phyloP scores from a whole-genome alignment of 30 jellyfish, hydroid and myxozoan genomes.

The Cassiopea andromeda region DNA sequence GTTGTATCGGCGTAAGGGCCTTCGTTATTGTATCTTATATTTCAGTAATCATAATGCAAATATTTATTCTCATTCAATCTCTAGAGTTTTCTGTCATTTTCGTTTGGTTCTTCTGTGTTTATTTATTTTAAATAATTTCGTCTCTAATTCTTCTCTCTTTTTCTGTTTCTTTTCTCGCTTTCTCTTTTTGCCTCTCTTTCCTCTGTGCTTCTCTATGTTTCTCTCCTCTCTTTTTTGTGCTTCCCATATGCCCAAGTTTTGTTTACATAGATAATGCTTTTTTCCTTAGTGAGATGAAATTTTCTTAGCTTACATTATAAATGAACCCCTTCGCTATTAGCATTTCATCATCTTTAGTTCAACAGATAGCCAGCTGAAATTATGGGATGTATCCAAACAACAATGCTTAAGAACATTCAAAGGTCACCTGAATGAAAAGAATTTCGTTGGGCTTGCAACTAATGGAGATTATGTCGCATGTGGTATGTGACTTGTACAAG shows the following conservation, averaged over 20 bases:
- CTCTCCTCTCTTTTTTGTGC: too few relatives aligned
- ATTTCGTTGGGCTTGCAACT: conserved; percentile 95
- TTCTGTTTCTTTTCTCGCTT: too few relatives aligned
- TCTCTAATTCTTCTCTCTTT: too few relatives aligned
- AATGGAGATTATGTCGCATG: conserved; percentile 97
- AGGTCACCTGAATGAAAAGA: conserved; percentile 94
- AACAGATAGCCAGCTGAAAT: conserved; percentile 94
- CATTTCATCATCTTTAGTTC: conserved; percentile 49
- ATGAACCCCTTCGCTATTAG: neutral
- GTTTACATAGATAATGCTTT: too few relatives aligned
- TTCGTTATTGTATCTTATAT: neutral
- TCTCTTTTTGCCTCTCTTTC: too few relatives aligned
- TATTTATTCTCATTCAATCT: neutral
- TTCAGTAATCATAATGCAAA: neutral
- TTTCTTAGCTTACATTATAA: neutral
- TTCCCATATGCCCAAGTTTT: too few relatives aligned
- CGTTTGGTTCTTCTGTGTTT: too few relatives aligned
- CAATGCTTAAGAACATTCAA: conserved; percentile 92
- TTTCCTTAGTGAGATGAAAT: too few relatives aligned
- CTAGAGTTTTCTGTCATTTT: too few relatives aligned
- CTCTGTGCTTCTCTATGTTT: too few relatives aligned
- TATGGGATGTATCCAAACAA: conserved; percentile 89
- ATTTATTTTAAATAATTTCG: too few relatives aligned
- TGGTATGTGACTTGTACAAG: conserved; percentile 58
- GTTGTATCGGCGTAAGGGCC: conserved; percentile 97